Evolutionary conservation across 2,797 vertebrate species (phyloP), one percentile per base, ranked within the genome.

Genomic region (Oreochromis mossambicus): DNA sequence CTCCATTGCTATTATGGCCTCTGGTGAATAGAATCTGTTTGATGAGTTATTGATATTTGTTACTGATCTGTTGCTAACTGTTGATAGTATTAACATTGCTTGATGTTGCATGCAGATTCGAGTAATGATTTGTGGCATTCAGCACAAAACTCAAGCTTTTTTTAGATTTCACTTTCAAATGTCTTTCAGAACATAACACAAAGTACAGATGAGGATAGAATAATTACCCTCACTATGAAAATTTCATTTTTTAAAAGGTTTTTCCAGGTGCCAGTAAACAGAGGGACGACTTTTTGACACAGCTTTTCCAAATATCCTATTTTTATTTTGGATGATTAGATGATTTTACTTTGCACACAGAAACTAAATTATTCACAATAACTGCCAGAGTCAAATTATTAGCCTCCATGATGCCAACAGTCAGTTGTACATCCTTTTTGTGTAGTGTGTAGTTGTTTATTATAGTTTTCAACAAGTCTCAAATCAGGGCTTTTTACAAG

Each of bases 1-100:
- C 43, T 98, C 98, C 73, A 96, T 99, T 78, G 97, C 98, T 86
- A 98, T 99, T 92, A 97, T 98, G 61, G 97, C 98, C 36, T 97
- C 97, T 90, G 98, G 98, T 99, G 91, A 92, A 61, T 81, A 68
- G 2, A 73, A 26, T 43, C 17, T 86, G 6, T 54, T 48, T 63
- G 12, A 83, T 81, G 19, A 84, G 3, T 58, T 75, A 26, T 61
- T 66, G 21, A 61, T 84, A 38, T 78, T 87, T 85, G 26, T 63
- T 68, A 48, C 6, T 56, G 19, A 38, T 66, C 26, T 66, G 19
- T 54, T 48, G 54, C 17, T 70, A 12, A 29, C 56, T 80, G 34
- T 50, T 79, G 12, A 9, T 11, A 48, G 26, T 24, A 58, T 63
- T 73, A 78, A 51, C 34, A 19, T 4, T 50, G 14, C 3, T 19